Conservation (phyloP, 2,113 vertebrate genomes). For the Onychorhynchus coronatus region DNA sequence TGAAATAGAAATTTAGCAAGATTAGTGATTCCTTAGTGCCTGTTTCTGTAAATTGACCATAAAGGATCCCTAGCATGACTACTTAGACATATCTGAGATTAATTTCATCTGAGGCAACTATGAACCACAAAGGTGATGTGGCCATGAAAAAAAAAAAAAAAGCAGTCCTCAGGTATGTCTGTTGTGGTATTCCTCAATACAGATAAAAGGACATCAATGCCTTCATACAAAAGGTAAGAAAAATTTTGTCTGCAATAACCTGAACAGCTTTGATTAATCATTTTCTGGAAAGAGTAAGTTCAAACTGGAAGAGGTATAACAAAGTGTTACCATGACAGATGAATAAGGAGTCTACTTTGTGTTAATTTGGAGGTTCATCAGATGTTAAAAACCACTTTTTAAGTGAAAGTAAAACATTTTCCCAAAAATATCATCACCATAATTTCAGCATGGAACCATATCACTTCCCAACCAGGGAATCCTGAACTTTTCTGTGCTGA, state of each 20-base stretch:
- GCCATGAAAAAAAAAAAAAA: neutral
- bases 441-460: neutral
- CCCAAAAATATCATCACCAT: neutral
- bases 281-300: neutral
- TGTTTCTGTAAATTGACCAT: neutral
- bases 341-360: neutral
- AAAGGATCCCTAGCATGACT: neutral
- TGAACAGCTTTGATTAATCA: neutral
- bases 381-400: neutral
- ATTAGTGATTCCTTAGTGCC: neutral
- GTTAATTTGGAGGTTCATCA: neutral
- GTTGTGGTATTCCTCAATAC: neutral
- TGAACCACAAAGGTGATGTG: neutral
- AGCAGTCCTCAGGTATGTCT: neutral
- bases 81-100: neutral
- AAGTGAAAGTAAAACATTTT: neutral
- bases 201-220: neutral
- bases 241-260: neutral
- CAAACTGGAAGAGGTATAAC: neutral
- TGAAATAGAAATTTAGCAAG: constrained; percentile 28
- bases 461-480: neutral
- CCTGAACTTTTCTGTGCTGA: neutral
- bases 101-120: neutral
- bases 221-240: neutral
- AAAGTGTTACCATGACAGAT: neutral